phyloP scores from a whole-genome alignment of 1,140 invertebrate species.

The Epicauta chinensis region DNA sequence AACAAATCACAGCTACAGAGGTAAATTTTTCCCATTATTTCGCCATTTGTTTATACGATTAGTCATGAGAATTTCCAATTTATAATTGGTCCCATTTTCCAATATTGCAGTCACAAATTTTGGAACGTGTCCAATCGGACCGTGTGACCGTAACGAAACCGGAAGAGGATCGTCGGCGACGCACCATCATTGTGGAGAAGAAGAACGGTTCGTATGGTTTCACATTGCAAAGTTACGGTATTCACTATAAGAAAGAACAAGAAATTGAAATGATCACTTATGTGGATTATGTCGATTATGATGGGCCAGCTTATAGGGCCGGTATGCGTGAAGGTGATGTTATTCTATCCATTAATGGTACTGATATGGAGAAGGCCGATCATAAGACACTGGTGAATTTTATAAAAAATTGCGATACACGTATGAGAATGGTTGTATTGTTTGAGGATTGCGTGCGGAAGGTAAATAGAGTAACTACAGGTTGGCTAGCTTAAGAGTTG shows the following conservation, averaged over 20 bases:
- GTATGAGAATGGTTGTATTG: slow-evolving; percentile 90
- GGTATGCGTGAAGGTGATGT: slow-evolving; percentile 93
- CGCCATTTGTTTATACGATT: no score
- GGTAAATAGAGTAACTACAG: no score
- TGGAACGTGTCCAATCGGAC: slow-evolving; percentile 78
- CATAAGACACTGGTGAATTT: slow-evolving; percentile 86
- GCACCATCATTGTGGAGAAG: slow-evolving; percentile 88
- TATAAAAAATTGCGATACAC: slow-evolving; percentile 81
- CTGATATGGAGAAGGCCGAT: slow-evolving; percentile 85
- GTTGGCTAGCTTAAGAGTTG: no score
- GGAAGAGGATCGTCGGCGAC: slow-evolving; percentile 74
- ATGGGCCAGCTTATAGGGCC: slow-evolving; percentile 80
- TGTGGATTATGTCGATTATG: slow-evolving; percentile 90
- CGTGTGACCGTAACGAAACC: slow-evolving; percentile 64
- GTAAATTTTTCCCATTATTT: no score
- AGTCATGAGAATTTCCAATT: no score
- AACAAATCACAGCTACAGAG: no score
- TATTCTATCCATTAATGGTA: slow-evolving; percentile 89
- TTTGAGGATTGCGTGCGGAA: slow-evolving; percentile 94
- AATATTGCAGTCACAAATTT: slow-evolving; percentile 54
- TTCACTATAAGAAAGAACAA: slow-evolving; percentile 86
- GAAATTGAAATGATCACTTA: slow-evolving; percentile 93
- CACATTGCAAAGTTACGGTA: slow-evolving; percentile 90
- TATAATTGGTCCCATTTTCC: no score
- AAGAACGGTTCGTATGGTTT: slow-evolving; percentile 89